Evolutionary conservation across 2,888 invertebrate species (phyloP), one percentile per base, ranked within the genome.

Genomic region (Drosophila diplacantha): DNA sequence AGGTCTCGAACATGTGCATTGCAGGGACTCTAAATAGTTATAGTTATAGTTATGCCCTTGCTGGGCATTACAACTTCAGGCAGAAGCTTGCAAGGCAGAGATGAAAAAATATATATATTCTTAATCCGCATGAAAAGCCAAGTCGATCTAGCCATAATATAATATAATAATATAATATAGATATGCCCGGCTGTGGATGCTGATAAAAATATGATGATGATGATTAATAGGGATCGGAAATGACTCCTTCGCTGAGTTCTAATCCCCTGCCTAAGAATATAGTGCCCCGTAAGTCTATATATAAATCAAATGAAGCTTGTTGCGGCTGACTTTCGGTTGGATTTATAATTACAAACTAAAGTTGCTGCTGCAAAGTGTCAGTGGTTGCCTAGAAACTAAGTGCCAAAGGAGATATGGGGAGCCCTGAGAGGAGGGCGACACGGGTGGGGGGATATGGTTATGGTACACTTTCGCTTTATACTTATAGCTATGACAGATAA

Each of bases 361-460:
- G 58, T 59, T 41, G 55, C 57, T 43, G 55, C 55, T 58, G 34
- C 18, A 34, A 58, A 58, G 14, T 58, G 34, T 54, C 41, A 41
- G 18, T 7, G 12, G 7, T 35, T 11, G 26, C 41, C 43, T 35
- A 58, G 0, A 18, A 32, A 22, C 32, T 37, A 55, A 14, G 22
- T 54, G 54, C 24, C n/a, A 20, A 34, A 34, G 5, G 31, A 26
- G 52, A 39, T 39, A 31, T 41, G 41, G 18, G 34, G 3, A 14
- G 18, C 18, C n/a, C 39, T 12, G 2, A 14, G 26, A 11, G 14
- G 7, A 24, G 35, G 31, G 43, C n/a, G n/a, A 24, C 46, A 11
- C 7, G 16, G 3, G 6, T 22, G 20, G 52, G 16, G 52, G 16
- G 46, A 53, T 51, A 55, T 55, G 35, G 29, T 51, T 9, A 54